Evolutionary conservation across 2,888 invertebrate species (phyloP).

Genomic region (Steinernema carpocapsae): DNA sequence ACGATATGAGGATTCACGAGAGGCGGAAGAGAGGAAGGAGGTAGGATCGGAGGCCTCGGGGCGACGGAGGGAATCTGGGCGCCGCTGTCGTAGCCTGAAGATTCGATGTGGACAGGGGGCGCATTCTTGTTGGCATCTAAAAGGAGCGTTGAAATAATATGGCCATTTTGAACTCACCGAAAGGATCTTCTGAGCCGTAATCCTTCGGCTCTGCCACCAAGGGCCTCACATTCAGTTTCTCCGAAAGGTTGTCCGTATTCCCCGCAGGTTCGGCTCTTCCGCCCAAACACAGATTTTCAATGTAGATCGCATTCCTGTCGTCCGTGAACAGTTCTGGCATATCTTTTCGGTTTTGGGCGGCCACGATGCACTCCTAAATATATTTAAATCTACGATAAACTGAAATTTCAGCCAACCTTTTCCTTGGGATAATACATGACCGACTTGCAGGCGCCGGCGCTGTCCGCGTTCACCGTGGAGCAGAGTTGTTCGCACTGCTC

Average conservation of each 20-base stretch:
- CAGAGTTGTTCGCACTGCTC: slow-evolving; percentile 52
- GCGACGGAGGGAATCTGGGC: slow-evolving; percentile 44
- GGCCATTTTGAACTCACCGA: not conserved
- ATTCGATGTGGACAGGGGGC: slow-evolving; percentile 37
- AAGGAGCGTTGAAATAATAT: not conserved
- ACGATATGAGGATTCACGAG: not conserved
- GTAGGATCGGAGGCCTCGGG: not conserved
- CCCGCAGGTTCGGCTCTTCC: slow-evolving; percentile 38
- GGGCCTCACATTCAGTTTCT: slow-evolving; percentile 11
- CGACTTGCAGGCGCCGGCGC: slow-evolving; percentile 53
- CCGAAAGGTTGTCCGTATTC: slow-evolving; percentile 7
- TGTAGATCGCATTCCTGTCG: slow-evolving; percentile 55
- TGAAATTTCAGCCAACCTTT: slow-evolving; percentile 40
- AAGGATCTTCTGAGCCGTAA: slow-evolving; percentile 14
- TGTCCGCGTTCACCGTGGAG: slow-evolving; percentile 46
- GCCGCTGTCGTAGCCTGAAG: slow-evolving; percentile 51
- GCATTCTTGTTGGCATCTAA: not conserved
- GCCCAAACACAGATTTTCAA: slow-evolving; percentile 52
- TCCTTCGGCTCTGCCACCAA: not conserved
- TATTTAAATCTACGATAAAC: too few relatives aligned
- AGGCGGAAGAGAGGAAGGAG: not conserved
- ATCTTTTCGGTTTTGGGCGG: slow-evolving; percentile 52
- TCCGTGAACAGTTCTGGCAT: slow-evolving; percentile 57
- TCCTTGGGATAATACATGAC: slow-evolving; percentile 59
- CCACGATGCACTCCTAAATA: slow-evolving; percentile 56